A percentile compares a stretch with the other conserved stretches of the same genome.
Conservation (phyloP, 1,140 invertebrate species). For the Sycobia sp. region DNA sequence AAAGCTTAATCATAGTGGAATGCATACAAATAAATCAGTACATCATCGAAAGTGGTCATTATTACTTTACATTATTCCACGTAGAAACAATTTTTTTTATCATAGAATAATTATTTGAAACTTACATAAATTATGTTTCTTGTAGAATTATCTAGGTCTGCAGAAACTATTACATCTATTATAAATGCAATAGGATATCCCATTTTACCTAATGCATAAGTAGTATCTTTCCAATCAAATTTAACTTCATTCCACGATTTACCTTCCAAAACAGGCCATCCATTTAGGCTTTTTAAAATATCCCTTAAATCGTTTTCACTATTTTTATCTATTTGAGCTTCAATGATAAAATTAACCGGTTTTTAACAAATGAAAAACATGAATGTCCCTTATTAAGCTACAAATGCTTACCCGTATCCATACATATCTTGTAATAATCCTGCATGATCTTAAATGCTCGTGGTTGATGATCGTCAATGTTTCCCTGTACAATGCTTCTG, state of each 20-base stretch:
- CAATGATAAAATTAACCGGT: neutral
- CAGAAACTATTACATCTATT: conserved; percentile 83
- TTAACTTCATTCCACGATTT: conserved; percentile 64
- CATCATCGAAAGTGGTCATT: no score
- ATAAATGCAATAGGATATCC: conserved; percentile 91
- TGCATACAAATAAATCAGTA: no score
- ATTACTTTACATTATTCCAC: no score
- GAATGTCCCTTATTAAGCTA: no score
- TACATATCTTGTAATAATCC: conserved; percentile 80
- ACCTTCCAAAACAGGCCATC: conserved; percentile 92
- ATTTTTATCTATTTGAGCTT: conserved; percentile 17
- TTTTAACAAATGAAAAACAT: neutral
- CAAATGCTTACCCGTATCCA: conserved; percentile 83
- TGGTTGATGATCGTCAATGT: conserved; percentile 68
- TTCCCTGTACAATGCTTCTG: conserved; percentile 74
- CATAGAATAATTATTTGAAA: conserved; percentile 35
- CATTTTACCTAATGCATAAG: conserved; percentile 75
- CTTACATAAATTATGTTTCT: conserved; percentile 83
- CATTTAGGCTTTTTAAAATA: conserved; percentile 78
- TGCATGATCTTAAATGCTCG: conserved; percentile 78
- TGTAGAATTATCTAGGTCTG: conserved; percentile 86
- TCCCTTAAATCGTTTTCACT: conserved; percentile 11
- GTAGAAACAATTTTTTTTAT: no score
- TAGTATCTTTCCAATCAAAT: conserved; percentile 80
- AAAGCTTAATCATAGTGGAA: no score